Conservation (phyloP, 2,797 vertebrate species). For the Macropus fuliginosus region DNA sequence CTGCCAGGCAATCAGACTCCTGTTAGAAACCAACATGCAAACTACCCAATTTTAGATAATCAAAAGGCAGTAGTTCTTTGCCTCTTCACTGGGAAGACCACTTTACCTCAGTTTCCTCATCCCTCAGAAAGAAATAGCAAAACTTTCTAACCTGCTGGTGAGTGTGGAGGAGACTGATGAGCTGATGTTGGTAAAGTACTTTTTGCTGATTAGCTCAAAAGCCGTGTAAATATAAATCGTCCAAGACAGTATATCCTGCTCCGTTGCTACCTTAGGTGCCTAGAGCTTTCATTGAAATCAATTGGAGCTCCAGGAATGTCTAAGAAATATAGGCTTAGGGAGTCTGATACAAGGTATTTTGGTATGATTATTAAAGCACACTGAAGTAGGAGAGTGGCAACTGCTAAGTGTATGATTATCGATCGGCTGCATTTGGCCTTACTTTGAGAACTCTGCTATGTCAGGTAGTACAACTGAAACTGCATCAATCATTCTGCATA, state of each 20-base stretch:
- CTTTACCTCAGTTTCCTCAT: conserved; percentile 50
- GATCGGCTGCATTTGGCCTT: conserved; percentile 56
- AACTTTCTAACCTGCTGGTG: not conserved
- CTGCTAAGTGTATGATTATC: conserved; percentile 70
- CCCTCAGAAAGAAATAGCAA: conserved; percentile 19
- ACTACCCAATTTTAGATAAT: not conserved
- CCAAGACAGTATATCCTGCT: not conserved
- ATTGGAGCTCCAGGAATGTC: conserved; percentile 15
- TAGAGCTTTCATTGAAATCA: conserved; percentile 18
- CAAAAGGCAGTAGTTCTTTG: not conserved
- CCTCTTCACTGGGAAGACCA: not conserved
- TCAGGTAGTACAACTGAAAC: conserved; percentile 13
- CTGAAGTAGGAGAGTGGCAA: not conserved
- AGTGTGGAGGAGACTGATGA: conserved; percentile 14
- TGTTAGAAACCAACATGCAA: not conserved
- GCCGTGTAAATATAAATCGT: conserved; percentile 29
- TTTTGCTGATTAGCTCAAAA: conserved; percentile 62
- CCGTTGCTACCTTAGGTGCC: not conserved
- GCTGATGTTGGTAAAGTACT: not conserved
- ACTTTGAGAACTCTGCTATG: conserved; percentile 49
- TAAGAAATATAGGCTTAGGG: conserved; percentile 32
- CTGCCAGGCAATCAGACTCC: not conserved
- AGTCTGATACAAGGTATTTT: conserved; percentile 1
- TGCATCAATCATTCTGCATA: conserved; percentile 66
- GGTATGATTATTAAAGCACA: conserved; percentile 31